Evolutionary conservation across 2,113 vertebrate species (phyloP), one percentile per base, ranked within the genome.

Genomic region (Atractosteus spatula): DNA sequence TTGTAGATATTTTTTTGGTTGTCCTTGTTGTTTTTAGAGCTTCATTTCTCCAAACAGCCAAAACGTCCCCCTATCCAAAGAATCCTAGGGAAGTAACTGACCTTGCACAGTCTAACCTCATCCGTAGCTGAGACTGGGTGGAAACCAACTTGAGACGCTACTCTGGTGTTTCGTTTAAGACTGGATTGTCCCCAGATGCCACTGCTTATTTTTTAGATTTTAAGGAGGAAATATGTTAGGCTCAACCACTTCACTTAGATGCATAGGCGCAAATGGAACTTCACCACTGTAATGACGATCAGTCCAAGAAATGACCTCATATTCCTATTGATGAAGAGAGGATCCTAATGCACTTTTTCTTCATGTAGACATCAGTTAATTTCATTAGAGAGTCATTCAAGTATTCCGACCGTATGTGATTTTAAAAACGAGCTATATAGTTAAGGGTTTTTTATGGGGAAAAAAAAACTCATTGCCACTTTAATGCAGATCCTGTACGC

Each of bases 401-500:
- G 17, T 29, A 29, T 29, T 29, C 17, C 17, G 17, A 29, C 17
- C 17, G 17, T 29, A 29, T 29, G 17, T 29, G 17, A 29, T 71
- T 55, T 47, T 61, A 79, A 77, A 73, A 55, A 76, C 74, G 73
- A 79, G 79, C 76, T 83, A 81, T 56, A 44, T 71, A 29, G 76
- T 79, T 69, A 43, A 74, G 68, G 65, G 78, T 75, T 73, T 73
- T 67, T 59, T 47, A 63, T 10, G 12, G 11, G 43, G 47, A 11
- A 11, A 44, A 3, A 57, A n/a, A 66, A 70, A 78, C 84, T 85
- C 13, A 16, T 62, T 7, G 14, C 83, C 81, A 85, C 83, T 82
- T 81, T 81, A 68, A 78, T 62, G 42, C 71, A 71, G 71, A 71
- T 59, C 63, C 83, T 84, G 76, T 79, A 80, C 74, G 78, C 82